phyloP scores from a whole-genome alignment of 2,888 invertebrate species.

The Silvanus unidentatus region DNA sequence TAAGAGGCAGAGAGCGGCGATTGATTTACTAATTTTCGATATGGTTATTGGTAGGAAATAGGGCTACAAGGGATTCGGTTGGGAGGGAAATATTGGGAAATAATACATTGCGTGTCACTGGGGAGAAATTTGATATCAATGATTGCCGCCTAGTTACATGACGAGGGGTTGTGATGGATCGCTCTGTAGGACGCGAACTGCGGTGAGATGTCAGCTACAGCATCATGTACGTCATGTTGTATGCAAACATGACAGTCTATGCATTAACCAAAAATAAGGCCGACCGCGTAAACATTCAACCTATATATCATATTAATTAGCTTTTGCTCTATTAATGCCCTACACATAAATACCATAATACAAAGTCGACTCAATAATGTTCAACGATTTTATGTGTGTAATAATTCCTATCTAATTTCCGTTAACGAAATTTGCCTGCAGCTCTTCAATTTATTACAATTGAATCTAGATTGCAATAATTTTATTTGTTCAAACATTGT shows the following conservation, averaged over 20 bases:
- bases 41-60: slow-evolving; percentile 5
- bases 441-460: too few relatives aligned
- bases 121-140: slow-evolving; percentile 34
- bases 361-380: too few relatives aligned
- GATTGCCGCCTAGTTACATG: slow-evolving; percentile 31
- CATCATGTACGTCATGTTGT: slow-evolving; percentile 23
- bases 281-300: slow-evolving; percentile 4
- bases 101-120: slow-evolving; percentile 28
- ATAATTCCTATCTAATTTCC: too few relatives aligned
- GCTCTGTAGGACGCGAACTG: slow-evolving; percentile 28
- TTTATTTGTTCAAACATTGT: too few relatives aligned
- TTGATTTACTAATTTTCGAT: slow-evolving; percentile 3
- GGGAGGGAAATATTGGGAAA: slow-evolving; percentile 8
- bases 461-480: too few relatives aligned
- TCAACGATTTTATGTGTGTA: too few relatives aligned
- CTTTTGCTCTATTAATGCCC: not conserved
- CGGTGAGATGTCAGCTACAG: slow-evolving; percentile 33
- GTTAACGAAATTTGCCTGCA: too few relatives aligned
- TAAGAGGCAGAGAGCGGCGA: not conserved
- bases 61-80: not conserved
- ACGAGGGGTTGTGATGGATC: slow-evolving; percentile 20
- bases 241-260: slow-evolving; percentile 19
- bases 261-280: slow-evolving; percentile 4
- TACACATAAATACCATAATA: too few relatives aligned
- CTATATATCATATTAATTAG: slow-evolving; percentile 3